Evolutionary conservation across 2,888 invertebrate species (phyloP).

Genomic region (Zeuzera pyrina): DNA sequence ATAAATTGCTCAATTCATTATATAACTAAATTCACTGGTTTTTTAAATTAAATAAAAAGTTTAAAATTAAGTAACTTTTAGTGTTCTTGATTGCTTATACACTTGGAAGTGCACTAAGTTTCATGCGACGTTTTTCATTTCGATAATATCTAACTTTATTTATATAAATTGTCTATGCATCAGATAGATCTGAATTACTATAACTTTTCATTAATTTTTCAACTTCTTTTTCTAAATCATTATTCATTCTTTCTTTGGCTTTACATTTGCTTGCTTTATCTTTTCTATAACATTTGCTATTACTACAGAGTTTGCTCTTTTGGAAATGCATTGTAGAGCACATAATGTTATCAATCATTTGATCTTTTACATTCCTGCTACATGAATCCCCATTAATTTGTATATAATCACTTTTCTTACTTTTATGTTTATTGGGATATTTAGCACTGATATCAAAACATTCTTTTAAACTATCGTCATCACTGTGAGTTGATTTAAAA

Average conservation of each 20-base stretch:
- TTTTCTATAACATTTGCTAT: constrained; percentile 24
- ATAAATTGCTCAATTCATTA: neutral
- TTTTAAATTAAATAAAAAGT: neutral
- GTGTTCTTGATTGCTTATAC: no score
- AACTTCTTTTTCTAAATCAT: constrained; percentile 46
- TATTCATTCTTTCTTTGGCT: constrained; percentile 25
- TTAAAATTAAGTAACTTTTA: neutral
- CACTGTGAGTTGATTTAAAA: constrained; percentile 24
- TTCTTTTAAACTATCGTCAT: constrained; percentile 27
- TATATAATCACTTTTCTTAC: constrained; percentile 17
- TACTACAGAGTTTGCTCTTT: constrained; percentile 21
- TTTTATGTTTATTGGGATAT: constrained; percentile 22
- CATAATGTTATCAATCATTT: constrained; percentile 36
- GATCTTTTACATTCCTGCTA: constrained; percentile 29
- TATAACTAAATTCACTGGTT: no score
- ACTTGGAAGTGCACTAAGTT: no score
- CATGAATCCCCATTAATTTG: constrained; percentile 28
- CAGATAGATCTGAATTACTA: constrained; percentile 37
- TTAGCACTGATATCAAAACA: constrained; percentile 20
- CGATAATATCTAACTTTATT: no score
- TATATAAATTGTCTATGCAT: no score
- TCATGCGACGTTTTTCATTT: no score
- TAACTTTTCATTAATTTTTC: constrained; percentile 40
- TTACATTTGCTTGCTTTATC: constrained; percentile 35
- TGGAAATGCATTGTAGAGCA: constrained; percentile 27